Conservation (phyloP, 2,113 vertebrate species). For the Anser brachyrhynchus region DNA sequence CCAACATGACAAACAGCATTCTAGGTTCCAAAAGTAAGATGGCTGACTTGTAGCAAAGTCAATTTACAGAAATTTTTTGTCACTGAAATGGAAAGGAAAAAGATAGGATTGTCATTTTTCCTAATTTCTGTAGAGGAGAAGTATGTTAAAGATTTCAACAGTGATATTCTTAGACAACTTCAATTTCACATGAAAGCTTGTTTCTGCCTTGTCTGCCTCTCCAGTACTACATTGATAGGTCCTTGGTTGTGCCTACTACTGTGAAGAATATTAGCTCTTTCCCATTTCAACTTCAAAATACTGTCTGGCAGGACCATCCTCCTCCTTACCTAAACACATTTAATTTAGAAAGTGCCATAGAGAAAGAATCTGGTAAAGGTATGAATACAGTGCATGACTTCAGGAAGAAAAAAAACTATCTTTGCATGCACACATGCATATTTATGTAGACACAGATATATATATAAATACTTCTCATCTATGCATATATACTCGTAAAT, state of each 20-base stretch:
- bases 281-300: background rate
- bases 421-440: background rate
- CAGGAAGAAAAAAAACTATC: background rate
- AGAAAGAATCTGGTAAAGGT: background rate
- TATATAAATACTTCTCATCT: background rate
- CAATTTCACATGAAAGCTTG: background rate
- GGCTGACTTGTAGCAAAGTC: conserved; percentile 4
- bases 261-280: background rate
- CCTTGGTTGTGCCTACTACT: conserved; percentile 26
- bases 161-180: conserved; percentile 4
- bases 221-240: background rate
- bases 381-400: background rate
- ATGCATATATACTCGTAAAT: background rate
- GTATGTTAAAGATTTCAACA: conserved; percentile 24
- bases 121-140: background rate
- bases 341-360: background rate
- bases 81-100: conserved; percentile 51
- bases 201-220: conserved; percentile 23
- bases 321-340: background rate
- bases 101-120: conserved; percentile 59
- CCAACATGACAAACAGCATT: conserved; percentile 5
- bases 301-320: background rate
- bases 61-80: conserved; percentile 53
- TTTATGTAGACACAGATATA: background rate
- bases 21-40: conserved; percentile 31